Conservation (phyloP, 2,113 vertebrate genomes). For the Gila orcuttii region DNA sequence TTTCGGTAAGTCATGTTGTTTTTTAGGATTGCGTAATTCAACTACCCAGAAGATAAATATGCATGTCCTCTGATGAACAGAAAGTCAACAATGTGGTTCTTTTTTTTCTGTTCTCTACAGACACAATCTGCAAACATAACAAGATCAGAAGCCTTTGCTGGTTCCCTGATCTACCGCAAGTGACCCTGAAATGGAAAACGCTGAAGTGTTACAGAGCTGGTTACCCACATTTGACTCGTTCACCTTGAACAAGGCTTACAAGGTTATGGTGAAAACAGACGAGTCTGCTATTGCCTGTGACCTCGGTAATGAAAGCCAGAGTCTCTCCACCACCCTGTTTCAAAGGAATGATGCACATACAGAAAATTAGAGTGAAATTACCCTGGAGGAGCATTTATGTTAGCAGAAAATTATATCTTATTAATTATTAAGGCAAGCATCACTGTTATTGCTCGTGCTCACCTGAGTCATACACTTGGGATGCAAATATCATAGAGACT, state of each 20-base stretch:
- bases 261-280: not conserved
- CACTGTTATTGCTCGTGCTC: not conserved
- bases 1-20: not conserved
- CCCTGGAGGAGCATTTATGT: not conserved
- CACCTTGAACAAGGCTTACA: slow-evolving; percentile 19
- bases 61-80: not conserved
- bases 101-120: not conserved
- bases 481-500: not conserved
- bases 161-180: not conserved
- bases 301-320: slow-evolving; percentile 4
- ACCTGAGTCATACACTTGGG: not conserved
- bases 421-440: slow-evolving; percentile 12
- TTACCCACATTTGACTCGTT: slow-evolving; percentile 19
- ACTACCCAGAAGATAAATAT: not conserved
- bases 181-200: slow-evolving; percentile 31
- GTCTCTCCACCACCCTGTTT: not conserved
- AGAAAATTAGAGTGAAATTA: slow-evolving; percentile 6
- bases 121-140: slow-evolving; percentile 29
- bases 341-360: not conserved
- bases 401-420: not conserved
- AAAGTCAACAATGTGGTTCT: not conserved
- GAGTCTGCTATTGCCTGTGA: slow-evolving; percentile 23
- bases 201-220: slow-evolving; percentile 12
- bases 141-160: not conserved
- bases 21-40: not conserved